A percentile compares a stretch with the other conserved stretches of the same genome.
phyloP scores from a whole-genome alignment of 2,797 vertebrate species.

The Anolis apletophallus region DNA sequence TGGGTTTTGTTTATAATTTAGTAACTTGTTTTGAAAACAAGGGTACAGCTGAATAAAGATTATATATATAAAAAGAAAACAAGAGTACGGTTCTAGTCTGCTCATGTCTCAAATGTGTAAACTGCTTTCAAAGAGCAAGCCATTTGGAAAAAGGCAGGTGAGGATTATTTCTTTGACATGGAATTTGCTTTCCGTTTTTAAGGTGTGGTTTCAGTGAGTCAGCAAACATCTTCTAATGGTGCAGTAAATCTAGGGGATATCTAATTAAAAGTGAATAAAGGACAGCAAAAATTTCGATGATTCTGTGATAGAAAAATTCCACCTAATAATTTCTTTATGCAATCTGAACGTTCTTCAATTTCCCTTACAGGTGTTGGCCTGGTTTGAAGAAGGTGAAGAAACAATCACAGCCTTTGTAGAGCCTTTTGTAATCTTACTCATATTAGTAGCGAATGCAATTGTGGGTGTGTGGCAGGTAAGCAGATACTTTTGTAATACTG shows the following conservation, averaged over 20 bases:
- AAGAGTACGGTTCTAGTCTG: neutral
- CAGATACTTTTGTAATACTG: too few relatives aligned
- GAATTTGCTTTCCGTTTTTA: conserved; percentile 17
- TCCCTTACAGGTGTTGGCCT: conserved; percentile 92
- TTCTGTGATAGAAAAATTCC: neutral
- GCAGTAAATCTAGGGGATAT: neutral
- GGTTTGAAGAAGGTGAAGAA: conserved; percentile 99
- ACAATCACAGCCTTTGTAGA: conserved; percentile 99
- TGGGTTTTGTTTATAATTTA: neutral
- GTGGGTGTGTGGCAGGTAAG: conserved; percentile 99
- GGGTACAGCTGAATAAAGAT: too few relatives aligned
- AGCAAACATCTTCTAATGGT: neutral
- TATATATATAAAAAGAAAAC: too few relatives aligned
- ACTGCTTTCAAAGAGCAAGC: neutral
- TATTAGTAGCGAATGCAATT: conserved; percentile 98
- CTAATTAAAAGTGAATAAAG: neutral
- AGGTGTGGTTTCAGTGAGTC: conserved; percentile 5
- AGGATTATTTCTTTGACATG: conserved; percentile 11
- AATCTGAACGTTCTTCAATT: conserved; percentile 13
- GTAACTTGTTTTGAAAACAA: conserved; percentile 41
- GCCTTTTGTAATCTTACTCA: conserved; percentile 98
- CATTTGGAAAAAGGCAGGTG: conserved; percentile 41
- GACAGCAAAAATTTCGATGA: neutral
- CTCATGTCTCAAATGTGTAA: neutral
- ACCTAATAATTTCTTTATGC: neutral